Base-by-base conservation (phyloP, 2,888 invertebrate genomes). In the Neuroscelio doddi region DNA sequence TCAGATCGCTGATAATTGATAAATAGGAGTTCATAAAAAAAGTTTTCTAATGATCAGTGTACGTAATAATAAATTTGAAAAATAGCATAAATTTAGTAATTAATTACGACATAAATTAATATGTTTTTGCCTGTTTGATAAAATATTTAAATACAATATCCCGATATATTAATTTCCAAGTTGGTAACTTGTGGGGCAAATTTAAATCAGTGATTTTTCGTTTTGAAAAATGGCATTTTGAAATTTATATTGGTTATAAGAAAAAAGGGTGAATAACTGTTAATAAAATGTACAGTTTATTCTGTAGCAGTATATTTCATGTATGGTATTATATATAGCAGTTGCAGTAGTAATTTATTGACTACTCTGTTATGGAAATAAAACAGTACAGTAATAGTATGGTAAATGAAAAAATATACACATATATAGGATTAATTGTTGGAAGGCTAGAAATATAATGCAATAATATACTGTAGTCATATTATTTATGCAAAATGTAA, bases 251-350 rank as follows among this genome's bases (percentile, higher is more conserved):
- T 8, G 26, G 8, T 26, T 21, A 5, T 2, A 2, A 21, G 5
- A 5, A 21, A 21, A 5, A 21, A 21, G 21, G 21, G 21, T 21
- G 21, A 30, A 30, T 30, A 30, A 30, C 30, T 10, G 30, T n/a
- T n/a, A n/a, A n/a, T n/a, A n/a, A n/a, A n/a, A n/a, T n/a, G n/a
- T 10, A 30, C 30, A 30, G 30, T 30, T 30, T 9, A 30, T 30
- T 10, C 30, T 30, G 1, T 9, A 3, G 30, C 9, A 10, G 8
- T 30, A 30, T 10, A 30, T 30, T 30, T 30, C 10, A 9, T 9
- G 30, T 30, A 21, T 5, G 21, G 21, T 5, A 30, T 30, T 30
- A 10, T 30, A 9, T 30, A 10, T 9, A 30, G 30, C 10, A 10
- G n/a, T 3, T 30, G 30, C 9, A 9, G 30, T 9, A 30, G 9